Evolutionary conservation across 2,797 vertebrate genomes (phyloP), one percentile per base, ranked within the genome.

Genomic region (Phrynocephalus forsythii): DNA sequence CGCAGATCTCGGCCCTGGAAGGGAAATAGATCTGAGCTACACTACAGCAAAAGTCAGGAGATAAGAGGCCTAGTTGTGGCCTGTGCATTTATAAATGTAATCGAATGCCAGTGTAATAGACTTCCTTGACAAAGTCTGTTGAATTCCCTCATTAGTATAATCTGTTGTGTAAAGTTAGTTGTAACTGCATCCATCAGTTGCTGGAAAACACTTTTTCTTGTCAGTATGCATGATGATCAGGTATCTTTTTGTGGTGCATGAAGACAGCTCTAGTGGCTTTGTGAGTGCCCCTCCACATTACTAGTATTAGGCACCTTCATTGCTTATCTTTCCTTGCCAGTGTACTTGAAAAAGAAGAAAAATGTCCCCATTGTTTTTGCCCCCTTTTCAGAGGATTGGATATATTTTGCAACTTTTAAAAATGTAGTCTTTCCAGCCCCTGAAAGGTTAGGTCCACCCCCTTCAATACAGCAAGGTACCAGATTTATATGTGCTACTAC

Each of bases 21-120:
- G 50, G 52, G 48, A 56, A 78, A 18, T 30, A 33, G 79, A 22
- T 80, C 9, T 20, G 13, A 71, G 9, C 26, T 15, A 71, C 9
- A 11, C n/a, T 33, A 60, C 52, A 80, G 33, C 50, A 80, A 50
- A 52, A 24, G 28, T 80, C 3, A 63, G 15, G 16, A 67, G n/a
- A 52, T 82, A 75, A 44, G 82, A 48, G 87, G 77, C 60, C 71
- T 85, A 67, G 20, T 80, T 13, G 60, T 52, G 30, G 33, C 48
- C 56, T 81, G 16, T 66, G 1, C 60, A 30, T 79, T 69, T 30
- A 60, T 73, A 33, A 13, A 28, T 77, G 20, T n/a, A 18, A 10
- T 79, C 52, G 9, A 26, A 28, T 26, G 72, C 56, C 20, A 30
- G 8, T 18, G 26, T 22, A 80, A 84, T 10, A 80, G 50, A 44